phyloP scores from a whole-genome alignment of 2,113 vertebrate species.

The Turdus rufiventris region DNA sequence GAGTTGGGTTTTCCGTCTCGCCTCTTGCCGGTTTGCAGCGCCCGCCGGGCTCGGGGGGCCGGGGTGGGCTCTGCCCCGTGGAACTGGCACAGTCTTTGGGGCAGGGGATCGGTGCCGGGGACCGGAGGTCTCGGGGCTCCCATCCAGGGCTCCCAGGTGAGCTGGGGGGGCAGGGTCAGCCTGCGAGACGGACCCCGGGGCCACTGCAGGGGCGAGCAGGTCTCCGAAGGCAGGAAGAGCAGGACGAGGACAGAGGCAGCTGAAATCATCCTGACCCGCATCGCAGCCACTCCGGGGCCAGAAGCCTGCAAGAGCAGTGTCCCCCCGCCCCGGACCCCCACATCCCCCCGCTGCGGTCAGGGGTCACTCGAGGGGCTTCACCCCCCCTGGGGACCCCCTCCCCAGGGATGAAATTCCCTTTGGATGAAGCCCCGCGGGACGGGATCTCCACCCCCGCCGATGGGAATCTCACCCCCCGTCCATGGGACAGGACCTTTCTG shows the following conservation, averaged over 20 bases:
- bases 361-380: not conserved
- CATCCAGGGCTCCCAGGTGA: not conserved
- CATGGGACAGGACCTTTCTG: not conserved
- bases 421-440: not conserved
- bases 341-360: not conserved
- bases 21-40: not conserved
- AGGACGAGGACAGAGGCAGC: slow-evolving; percentile 40
- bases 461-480: not conserved
- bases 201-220: slow-evolving; percentile 40
- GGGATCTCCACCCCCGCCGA: too few relatives aligned
- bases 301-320: not conserved
- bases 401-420: not conserved
- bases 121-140: not conserved
- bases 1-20: slow-evolving; percentile 61
- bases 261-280: slow-evolving; percentile 28
- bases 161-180: not conserved
- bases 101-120: not conserved
- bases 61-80: not conserved
- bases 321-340: not conserved
- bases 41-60: not conserved
- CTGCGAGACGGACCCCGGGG: not conserved
- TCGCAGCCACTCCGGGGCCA: not conserved
- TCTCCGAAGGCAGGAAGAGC: slow-evolving; percentile 49
- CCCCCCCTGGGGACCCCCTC: not conserved
- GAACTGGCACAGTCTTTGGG: not conserved